Percentiles rank a stretch among this genome's conserved stretches.
Evolutionary conservation across 2,888 invertebrate species (phyloP).

Genomic region (Acronicta leporina): DNA sequence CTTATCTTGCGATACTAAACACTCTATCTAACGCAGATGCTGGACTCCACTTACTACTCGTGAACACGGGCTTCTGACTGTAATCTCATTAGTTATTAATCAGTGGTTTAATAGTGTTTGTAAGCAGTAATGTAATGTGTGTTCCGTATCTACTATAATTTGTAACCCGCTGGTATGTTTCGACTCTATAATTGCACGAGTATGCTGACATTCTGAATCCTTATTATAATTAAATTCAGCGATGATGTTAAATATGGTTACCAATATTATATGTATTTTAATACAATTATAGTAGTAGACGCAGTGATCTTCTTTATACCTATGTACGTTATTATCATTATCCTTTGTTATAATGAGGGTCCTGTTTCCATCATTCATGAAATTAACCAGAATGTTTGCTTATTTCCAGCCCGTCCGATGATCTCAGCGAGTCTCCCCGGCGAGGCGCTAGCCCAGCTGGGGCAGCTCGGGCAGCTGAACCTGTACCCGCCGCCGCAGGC

Average conservation of each 20-base stretch:
- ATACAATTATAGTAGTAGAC: neutral
- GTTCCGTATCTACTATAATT: conserved; percentile 9
- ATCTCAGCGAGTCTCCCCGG: conserved; percentile 91
- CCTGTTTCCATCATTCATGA: neutral
- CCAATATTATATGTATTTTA: neutral
- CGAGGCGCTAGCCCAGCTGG: conserved; percentile 90
- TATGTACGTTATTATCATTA: neutral
- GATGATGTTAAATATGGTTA: neutral
- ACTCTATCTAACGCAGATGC: conserved; percentile 76
- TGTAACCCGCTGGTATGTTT: conserved; percentile 1
- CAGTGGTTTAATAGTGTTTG: conserved; percentile 32
- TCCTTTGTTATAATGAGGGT: too few species aligned
- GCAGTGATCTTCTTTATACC: too few species aligned
- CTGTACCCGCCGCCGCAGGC: conserved; percentile 87
- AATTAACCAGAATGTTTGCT: conserved; percentile 40
- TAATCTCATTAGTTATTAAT: conserved; percentile 41
- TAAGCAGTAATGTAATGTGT: conserved; percentile 16
- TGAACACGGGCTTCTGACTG: conserved; percentile 49
- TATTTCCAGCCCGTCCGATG: conserved; percentile 89
- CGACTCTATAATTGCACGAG: neutral
- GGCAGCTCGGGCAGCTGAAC: conserved; percentile 89
- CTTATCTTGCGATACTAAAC: conserved; percentile 80
- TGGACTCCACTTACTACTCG: conserved; percentile 47
- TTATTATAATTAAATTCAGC: neutral
- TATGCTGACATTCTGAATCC: conserved; percentile 2